These are phyloP conservation scores for Antennarius maculatus DNA, from an alignment of 2,797 vertebrate genomes.

Conservation along the genomic window DNA sequence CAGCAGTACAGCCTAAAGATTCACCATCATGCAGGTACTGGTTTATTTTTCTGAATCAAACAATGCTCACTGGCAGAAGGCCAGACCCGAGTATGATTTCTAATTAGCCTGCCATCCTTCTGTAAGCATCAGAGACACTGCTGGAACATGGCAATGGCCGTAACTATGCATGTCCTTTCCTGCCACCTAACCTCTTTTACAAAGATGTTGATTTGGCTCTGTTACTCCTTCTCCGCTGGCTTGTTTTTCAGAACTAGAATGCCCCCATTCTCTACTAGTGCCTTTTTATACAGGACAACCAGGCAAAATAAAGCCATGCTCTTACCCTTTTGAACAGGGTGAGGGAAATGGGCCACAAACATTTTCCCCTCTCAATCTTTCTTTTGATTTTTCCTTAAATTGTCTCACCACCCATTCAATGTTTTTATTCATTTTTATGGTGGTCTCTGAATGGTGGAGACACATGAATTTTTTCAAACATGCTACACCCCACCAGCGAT, in stretches of 20 bases:
- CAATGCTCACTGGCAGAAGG: neutral
- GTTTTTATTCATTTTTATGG: slow-evolving; percentile 36
- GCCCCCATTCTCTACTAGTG: no score
- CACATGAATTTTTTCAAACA: slow-evolving; percentile 9
- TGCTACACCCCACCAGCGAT: slow-evolving; percentile 1
- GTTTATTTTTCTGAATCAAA: neutral
- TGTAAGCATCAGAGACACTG: neutral
- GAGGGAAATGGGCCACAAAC: neutral
- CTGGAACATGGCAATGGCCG: neutral
- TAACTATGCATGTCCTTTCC: neutral
- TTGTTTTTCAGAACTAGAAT: no score
- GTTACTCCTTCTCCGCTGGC: no score
- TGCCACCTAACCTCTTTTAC: neutral
- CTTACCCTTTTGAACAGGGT: neutral
- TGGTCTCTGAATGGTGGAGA: slow-evolving; percentile 18
- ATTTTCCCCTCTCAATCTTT: neutral
- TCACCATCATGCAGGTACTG: no score
- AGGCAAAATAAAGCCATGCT: neutral
- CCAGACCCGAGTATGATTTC: neutral
- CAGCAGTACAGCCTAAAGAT: no score
- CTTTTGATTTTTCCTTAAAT: neutral
- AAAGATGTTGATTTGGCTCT: no score
- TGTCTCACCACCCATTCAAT: slow-evolving; percentile 9
- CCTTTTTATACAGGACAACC: neutral
- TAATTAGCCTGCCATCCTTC: neutral